Evolutionary conservation across 2,888 invertebrate species (phyloP), one percentile per base, ranked within the genome.

Genomic region (Esperia sulphurella): DNA sequence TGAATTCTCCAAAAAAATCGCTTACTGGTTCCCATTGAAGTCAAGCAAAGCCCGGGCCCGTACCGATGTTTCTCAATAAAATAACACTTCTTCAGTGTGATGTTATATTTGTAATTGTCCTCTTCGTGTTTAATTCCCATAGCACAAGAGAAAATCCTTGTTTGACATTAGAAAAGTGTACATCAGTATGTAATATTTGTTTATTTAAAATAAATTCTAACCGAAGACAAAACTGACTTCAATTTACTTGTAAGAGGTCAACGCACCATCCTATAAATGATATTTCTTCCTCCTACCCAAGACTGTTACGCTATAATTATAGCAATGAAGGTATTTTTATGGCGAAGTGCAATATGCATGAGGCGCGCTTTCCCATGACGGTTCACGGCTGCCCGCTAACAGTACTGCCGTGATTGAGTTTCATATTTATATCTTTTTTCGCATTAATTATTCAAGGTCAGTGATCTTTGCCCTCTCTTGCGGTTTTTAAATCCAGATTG

Each of bases 301-400:
- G 40, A 10, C 14, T 28, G 10, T 33, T 43, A 33, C 8, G 14
- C 14, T 43, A 63, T 73, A 76, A 72, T 77, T 75, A 75, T 62
- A 54, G 69, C 63, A 54, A 71, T 71, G 68, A 60, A 69, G 63
- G 61, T 55, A 58, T 64, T 67, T 65, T 68, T 62, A 64, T 58
- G 52, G 61, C 52, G 46, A 14, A 87, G 86, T 86, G 88, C 88
- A 86, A 86, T 87, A 87, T 87, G 86, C 74, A 88, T 85, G 85
- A 80, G 79, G 41, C 39, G 61, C 63, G 53, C 48, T 53, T 76
- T 88, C 87, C 87, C 88, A 88, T 87, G 87, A 88, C 87, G 76
- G 52, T 21, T 21, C 21, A 5, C 21, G 21, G 51, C 52, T 55
- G 49, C 51, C 57, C 41, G 42, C 39, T 84, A 86, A 86, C 88